These are phyloP conservation scores for Pipra filicauda DNA, from an alignment of 2,113 vertebrate genomes.

Conservation along the genomic window DNA sequence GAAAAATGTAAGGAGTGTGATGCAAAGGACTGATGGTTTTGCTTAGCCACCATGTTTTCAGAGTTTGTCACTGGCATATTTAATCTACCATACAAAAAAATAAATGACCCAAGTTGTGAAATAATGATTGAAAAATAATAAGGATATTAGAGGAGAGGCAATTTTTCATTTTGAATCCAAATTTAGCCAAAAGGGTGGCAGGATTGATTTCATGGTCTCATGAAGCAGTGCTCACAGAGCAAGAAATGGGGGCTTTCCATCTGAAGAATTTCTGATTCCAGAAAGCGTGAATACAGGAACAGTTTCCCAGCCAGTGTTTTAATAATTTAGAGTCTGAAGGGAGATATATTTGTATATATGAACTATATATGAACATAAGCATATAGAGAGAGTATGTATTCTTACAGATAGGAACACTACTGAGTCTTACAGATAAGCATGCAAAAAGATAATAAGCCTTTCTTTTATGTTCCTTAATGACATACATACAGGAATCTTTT, in stretches of 20 bases:
- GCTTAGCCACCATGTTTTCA: neutral
- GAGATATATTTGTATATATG: neutral
- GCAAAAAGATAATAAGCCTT: neutral
- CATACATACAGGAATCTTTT: neutral
- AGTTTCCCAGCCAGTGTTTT: neutral
- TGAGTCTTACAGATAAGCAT: neutral
- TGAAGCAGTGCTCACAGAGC: neutral
- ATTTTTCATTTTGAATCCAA: constrained; percentile 40
- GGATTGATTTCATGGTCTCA: constrained; percentile 33
- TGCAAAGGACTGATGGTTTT: neutral
- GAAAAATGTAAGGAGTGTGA: neutral
- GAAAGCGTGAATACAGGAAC: neutral
- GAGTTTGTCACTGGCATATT: neutral
- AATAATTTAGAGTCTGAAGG: neutral
- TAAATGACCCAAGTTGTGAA: neutral
- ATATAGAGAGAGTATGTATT: neutral
- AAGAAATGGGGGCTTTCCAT: neutral
- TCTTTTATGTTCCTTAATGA: constrained; percentile 29
- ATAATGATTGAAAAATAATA: constrained; percentile 26
- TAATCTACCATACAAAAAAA: neutral
- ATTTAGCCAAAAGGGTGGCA: neutral
- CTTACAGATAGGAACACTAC: neutral
- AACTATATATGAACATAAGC: neutral
- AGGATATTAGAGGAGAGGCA: neutral
- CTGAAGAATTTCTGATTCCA: neutral